Evolutionary conservation across 2,797 vertebrate species (phyloP).

Genomic region (Geotrypetes seraphini): DNA sequence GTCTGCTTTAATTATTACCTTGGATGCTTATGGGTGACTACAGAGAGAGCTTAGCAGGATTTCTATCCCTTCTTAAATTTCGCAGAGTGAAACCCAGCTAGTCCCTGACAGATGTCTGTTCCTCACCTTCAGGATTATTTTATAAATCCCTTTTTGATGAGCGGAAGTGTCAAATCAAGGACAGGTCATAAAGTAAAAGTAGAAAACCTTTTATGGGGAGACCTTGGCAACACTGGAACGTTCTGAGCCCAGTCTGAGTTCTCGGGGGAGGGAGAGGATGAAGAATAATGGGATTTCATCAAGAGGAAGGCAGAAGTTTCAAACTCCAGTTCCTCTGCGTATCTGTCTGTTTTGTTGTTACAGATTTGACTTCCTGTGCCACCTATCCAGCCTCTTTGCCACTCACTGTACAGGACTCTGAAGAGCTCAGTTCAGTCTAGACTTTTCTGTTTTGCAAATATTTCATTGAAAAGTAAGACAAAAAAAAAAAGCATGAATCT

Average conservation of each 20-base stretch:
- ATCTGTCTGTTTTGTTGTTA: constrained; percentile 16
- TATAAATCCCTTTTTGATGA: constrained; percentile 77
- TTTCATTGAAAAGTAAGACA: no score
- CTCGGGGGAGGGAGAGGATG: constrained; percentile 53
- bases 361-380: no score
- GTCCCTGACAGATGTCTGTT: constrained; percentile 65
- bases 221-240: constrained; percentile 71
- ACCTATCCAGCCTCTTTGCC: no score
- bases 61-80: constrained; percentile 71
- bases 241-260: constrained; percentile 66
- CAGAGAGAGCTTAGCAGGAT: constrained; percentile 73
- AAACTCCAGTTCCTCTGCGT: constrained; percentile 23
- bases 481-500: no score
- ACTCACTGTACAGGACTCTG: no score
- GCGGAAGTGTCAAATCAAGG: constrained; percentile 73
- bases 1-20: constrained; percentile 76
- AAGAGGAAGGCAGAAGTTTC: constrained; percentile 51
- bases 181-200: constrained; percentile 74
- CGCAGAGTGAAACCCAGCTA: constrained; percentile 59
- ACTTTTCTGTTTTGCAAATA: no score
- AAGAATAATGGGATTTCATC: constrained; percentile 55
- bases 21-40: constrained; percentile 76
- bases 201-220: constrained; percentile 71
- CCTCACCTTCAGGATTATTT: constrained; percentile 72
- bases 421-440: no score